phyloP scores from a whole-genome alignment of 2,888 invertebrate genomes.

The Pristionchus mayeri region DNA sequence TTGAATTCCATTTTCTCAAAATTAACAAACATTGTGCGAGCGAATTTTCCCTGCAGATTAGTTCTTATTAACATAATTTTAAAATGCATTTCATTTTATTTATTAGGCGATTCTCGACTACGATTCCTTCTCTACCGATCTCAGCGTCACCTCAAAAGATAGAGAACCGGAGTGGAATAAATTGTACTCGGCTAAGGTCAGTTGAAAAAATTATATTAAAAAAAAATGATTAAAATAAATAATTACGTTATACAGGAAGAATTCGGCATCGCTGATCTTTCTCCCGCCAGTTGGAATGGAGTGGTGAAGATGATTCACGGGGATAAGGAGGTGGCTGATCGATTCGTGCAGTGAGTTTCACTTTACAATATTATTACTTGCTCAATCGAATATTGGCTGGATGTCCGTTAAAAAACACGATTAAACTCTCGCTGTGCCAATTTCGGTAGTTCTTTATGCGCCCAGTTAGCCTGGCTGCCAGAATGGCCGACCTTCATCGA shows the following conservation, averaged over 20 bases:
- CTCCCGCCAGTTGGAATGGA: slow-evolving; percentile 53
- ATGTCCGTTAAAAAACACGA: too few species aligned
- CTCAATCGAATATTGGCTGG: too few species aligned
- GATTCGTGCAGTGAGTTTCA: slow-evolving; percentile 49
- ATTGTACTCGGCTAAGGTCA: slow-evolving; percentile 84
- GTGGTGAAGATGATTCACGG: slow-evolving; percentile 57
- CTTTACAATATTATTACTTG: too few species aligned
- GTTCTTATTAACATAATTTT: too few species aligned
- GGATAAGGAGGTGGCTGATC: slow-evolving; percentile 29
- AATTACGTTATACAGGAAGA: slow-evolving; percentile 63
- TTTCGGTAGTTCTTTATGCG: too few species aligned
- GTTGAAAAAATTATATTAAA: neutral
- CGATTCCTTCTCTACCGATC: slow-evolving; percentile 85
- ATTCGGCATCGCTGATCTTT: slow-evolving; percentile 65
- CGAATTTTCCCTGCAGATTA: too few species aligned
- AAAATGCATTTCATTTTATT: neutral
- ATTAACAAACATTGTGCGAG: too few species aligned
- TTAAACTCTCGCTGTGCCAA: too few species aligned
- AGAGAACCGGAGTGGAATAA: slow-evolving; percentile 83
- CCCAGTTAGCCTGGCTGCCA: too few species aligned
- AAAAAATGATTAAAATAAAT: neutral
- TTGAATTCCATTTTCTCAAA: neutral
- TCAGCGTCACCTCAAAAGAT: slow-evolving; percentile 84
- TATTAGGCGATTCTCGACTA: slow-evolving; percentile 79
- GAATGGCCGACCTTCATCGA: too few species aligned